A percentile compares a stretch with the other conserved stretches of the same genome.
Conservation (phyloP, 1,140 invertebrate species). For the Agraylea sexmaculata region DNA sequence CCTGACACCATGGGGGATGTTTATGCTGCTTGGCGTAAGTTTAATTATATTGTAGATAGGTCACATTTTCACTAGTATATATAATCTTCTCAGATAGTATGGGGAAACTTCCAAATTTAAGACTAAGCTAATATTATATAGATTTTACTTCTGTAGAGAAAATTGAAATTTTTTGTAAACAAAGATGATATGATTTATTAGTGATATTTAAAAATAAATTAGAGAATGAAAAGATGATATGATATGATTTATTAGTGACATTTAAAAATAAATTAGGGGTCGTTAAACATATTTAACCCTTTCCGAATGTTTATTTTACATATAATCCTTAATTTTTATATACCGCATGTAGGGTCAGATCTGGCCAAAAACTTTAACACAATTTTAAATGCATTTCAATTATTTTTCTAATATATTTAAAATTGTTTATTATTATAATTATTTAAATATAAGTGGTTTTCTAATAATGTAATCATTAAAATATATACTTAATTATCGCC, state of each 20-base stretch:
- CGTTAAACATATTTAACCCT: conserved; percentile 1
- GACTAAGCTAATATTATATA: background rate
- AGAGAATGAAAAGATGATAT: no score
- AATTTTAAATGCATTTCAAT: no score
- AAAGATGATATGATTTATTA: background rate
- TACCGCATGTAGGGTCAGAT: no score
- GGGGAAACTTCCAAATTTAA: background rate
- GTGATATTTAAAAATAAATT: background rate
- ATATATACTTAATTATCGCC: no score
- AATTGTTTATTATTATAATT: no score
- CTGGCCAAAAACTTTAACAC: no score
- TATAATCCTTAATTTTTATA: no score
- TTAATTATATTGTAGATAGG: conserved; percentile 1
- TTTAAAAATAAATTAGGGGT: conserved; percentile 2
- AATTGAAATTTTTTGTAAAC: background rate
- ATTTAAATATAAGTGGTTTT: no score
- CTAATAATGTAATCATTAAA: no score
- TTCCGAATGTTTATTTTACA: no score
- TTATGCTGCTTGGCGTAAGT: conserved; percentile 42
- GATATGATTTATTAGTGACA: background rate
- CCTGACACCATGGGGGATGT: conserved; percentile 42
- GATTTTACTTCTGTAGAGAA: background rate
- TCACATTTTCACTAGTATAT: background rate
- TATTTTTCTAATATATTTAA: no score
- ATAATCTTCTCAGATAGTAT: background rate